phyloP scores from a whole-genome alignment of 2,797 vertebrate genomes.

The Hipposideros larvatus region DNA sequence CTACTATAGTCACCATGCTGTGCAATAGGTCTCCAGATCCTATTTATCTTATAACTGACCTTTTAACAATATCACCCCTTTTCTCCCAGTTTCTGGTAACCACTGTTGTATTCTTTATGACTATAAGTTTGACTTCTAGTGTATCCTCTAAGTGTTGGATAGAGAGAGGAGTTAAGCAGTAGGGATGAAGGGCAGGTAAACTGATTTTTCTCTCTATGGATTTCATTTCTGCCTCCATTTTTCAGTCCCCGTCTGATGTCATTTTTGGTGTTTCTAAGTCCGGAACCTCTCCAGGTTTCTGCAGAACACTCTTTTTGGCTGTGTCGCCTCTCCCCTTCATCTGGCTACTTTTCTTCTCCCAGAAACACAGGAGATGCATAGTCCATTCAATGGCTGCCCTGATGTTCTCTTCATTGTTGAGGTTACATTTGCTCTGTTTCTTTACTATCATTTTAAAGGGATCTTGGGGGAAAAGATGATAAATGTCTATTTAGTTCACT shows the following conservation, averaged over 20 bases:
- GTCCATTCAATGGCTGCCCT: not conserved
- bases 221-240: not conserved
- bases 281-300: not conserved
- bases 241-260: not conserved
- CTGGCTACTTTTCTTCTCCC: not conserved
- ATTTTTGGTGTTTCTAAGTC: not conserved
- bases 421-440: not conserved
- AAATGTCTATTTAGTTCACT: not conserved
- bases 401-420: not conserved
- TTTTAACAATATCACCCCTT: not conserved
- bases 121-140: not conserved
- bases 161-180: not conserved
- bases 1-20: not conserved
- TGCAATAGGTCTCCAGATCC: not conserved
- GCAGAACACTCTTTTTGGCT: not conserved
- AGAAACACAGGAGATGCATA: not conserved
- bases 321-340: not conserved
- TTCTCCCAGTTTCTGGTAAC: not conserved
- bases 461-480: not conserved
- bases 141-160: not conserved
- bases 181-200: not conserved
- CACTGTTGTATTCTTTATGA: not conserved
- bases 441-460: conserved; percentile 1
- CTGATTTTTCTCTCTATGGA: not conserved
- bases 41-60: not conserved